Conservation (phyloP, 2,888 invertebrate genomes). For the Cerastoderma edule region DNA sequence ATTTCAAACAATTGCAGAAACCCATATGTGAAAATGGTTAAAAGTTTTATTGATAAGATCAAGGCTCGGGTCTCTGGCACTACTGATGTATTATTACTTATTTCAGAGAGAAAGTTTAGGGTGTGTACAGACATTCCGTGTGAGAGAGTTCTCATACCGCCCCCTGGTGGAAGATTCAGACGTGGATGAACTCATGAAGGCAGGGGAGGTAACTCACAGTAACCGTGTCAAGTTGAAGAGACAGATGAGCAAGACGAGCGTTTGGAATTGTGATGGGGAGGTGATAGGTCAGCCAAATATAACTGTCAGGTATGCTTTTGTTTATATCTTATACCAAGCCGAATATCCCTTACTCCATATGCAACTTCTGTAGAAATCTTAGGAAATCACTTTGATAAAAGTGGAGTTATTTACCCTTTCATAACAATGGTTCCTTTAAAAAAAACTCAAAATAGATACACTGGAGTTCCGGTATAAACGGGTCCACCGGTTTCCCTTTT, state of each 20-base stretch:
- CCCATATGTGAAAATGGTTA: no score
- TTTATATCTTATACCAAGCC: no score
- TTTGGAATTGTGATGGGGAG: conserved; percentile 94
- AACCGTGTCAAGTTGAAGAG: conserved; percentile 47
- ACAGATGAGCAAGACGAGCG: conserved; percentile 84
- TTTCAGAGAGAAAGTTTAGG: conserved; percentile 86
- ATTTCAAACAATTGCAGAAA: no score
- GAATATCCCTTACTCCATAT: no score
- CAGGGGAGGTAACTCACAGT: conserved; percentile 39
- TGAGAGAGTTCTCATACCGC: conserved; percentile 89
- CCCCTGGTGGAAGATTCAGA: conserved; percentile 83
- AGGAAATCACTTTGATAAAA: neutral
- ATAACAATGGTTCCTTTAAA: neutral
- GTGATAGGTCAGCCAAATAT: conserved; percentile 88
- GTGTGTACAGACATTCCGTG: conserved; percentile 90
- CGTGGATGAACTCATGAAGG: conserved; percentile 41
- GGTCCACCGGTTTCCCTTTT: neutral
- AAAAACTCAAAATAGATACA: neutral
- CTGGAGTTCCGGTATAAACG: neutral
- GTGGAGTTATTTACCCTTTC: neutral
- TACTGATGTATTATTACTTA: conserved; percentile 6
- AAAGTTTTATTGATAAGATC: no score
- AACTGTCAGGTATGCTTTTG: conserved; percentile 83
- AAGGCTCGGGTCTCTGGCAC: no score
- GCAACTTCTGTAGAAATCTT: no score